phyloP scores from a whole-genome alignment of 1,140 invertebrate species.

The Pseudobourletiella spinata region DNA sequence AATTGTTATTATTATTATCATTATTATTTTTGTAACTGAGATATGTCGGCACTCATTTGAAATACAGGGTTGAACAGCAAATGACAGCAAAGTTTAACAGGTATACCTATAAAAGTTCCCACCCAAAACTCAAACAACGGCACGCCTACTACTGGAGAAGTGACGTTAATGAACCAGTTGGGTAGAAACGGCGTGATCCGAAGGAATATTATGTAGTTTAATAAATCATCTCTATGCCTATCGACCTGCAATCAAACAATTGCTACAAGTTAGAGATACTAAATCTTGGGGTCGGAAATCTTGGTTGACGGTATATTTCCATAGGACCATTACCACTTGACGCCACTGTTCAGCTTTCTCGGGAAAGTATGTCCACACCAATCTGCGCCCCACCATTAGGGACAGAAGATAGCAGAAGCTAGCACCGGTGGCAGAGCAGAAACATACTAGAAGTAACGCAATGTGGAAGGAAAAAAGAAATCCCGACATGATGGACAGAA shows the following conservation, averaged over 20 bases:
- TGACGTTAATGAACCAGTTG: slow-evolving; percentile 99
- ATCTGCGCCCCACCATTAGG: slow-evolving; percentile 69
- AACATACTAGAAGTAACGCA: slow-evolving; percentile 83
- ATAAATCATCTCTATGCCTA: slow-evolving; percentile 76
- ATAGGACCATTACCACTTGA: slow-evolving; percentile 62
- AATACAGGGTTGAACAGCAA: background rate
- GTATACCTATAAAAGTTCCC: slow-evolving; percentile 73
- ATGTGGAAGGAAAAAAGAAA: slow-evolving; percentile 91
- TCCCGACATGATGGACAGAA: slow-evolving; percentile 92
- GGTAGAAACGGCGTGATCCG: slow-evolving; percentile 95
- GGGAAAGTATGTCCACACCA: slow-evolving; percentile 84
- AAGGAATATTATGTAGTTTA: slow-evolving; percentile 96
- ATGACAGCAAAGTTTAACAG: no score
- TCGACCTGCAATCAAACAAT: slow-evolving; percentile 49
- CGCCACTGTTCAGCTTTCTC: slow-evolving; percentile 78
- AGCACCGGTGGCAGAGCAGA: slow-evolving; percentile 92
- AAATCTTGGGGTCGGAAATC: no score
- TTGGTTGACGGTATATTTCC: no score
- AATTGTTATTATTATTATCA: background rate
- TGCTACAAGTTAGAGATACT: no score
- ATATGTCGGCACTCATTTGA: no score
- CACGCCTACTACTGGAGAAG: slow-evolving; percentile 92
- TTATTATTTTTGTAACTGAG: no score
- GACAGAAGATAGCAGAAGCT: slow-evolving; percentile 91
- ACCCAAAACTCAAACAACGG: slow-evolving; percentile 83